Conservation (phyloP, 2,888 invertebrate species). For the Hoplodrina blanda region DNA sequence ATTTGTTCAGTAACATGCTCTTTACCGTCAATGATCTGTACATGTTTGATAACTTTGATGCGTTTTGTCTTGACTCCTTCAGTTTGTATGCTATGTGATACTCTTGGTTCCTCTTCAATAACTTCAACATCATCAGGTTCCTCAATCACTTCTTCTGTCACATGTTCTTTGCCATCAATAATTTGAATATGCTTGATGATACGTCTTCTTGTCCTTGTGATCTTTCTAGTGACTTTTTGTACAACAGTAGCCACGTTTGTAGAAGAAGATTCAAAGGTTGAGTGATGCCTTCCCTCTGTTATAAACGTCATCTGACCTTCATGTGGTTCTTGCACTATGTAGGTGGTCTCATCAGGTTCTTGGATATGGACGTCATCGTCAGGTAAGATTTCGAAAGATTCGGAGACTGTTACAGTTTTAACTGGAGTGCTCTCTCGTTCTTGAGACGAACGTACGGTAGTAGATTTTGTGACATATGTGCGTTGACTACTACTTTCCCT, state of each 20-base stretch:
- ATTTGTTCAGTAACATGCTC: slow-evolving; percentile 94
- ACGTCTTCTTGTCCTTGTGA: slow-evolving; percentile 93
- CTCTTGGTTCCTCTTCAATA: slow-evolving; percentile 91
- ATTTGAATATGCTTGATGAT: slow-evolving; percentile 94
- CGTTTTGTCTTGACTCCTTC: slow-evolving; percentile 79
- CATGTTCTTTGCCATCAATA: slow-evolving; percentile 95
- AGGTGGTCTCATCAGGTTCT: slow-evolving; percentile 62
- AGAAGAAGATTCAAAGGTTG: slow-evolving; percentile 71
- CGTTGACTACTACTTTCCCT: slow-evolving; percentile 68
- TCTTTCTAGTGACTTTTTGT: slow-evolving; percentile 94
- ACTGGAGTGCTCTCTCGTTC: slow-evolving; percentile 69
- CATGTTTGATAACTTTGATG: slow-evolving; percentile 91
- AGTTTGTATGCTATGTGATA: slow-evolving; percentile 74
- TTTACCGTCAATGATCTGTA: slow-evolving; percentile 94
- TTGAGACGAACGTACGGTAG: slow-evolving; percentile 51
- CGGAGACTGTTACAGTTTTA: slow-evolving; percentile 65
- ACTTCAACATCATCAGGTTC: slow-evolving; percentile 95
- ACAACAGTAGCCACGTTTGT: slow-evolving; percentile 92
- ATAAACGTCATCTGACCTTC: slow-evolving; percentile 65
- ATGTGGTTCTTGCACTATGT: slow-evolving; percentile 74
- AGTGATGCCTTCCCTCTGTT: slow-evolving; percentile 71
- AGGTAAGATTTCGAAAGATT: slow-evolving; percentile 66
- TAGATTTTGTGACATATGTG: slow-evolving; percentile 55
- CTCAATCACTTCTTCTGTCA: slow-evolving; percentile 95
- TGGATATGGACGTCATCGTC: slow-evolving; percentile 49